Conservation (phyloP, 2,113 vertebrate species). For the Oncorhynchus clarkii region DNA sequence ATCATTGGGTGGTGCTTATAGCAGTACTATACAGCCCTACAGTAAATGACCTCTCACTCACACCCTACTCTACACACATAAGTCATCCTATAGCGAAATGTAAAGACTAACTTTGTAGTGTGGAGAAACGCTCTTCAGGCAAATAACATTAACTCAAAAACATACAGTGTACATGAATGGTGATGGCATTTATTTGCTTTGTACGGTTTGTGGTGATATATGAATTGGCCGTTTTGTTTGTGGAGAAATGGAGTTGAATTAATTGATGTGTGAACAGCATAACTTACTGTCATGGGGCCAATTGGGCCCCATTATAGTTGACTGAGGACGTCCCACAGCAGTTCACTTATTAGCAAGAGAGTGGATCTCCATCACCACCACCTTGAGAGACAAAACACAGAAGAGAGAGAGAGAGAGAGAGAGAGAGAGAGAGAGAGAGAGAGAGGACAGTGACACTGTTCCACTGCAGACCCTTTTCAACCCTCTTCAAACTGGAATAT, state of each 20-base stretch:
- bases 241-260: slow-evolving; percentile 57
- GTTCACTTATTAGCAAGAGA: slow-evolving; percentile 28
- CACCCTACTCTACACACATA: slow-evolving; percentile 39
- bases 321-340: slow-evolving; percentile 31
- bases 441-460: not conserved
- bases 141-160: slow-evolving; percentile 46
- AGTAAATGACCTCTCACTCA: slow-evolving; percentile 13
- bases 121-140: not conserved
- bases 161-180: slow-evolving; percentile 41
- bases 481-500: not conserved
- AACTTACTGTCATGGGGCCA: slow-evolving; percentile 49
- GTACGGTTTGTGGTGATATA: slow-evolving; percentile 49
- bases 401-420: not conserved
- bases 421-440: slow-evolving; percentile 2
- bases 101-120: slow-evolving; percentile 40
- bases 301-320: slow-evolving; percentile 35
- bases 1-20: too few species aligned
- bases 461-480: not conserved
- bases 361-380: slow-evolving; percentile 38
- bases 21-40: slow-evolving; percentile 13
- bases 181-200: slow-evolving; percentile 63
- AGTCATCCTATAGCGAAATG: slow-evolving; percentile 58
- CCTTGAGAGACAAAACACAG: slow-evolving; percentile 4
- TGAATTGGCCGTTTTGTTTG: slow-evolving; percentile 57
- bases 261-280: slow-evolving; percentile 54